Evolutionary conservation across 2,113 vertebrate species (phyloP), one percentile per base, ranked within the genome.

Genomic region (Albula goreensis): DNA sequence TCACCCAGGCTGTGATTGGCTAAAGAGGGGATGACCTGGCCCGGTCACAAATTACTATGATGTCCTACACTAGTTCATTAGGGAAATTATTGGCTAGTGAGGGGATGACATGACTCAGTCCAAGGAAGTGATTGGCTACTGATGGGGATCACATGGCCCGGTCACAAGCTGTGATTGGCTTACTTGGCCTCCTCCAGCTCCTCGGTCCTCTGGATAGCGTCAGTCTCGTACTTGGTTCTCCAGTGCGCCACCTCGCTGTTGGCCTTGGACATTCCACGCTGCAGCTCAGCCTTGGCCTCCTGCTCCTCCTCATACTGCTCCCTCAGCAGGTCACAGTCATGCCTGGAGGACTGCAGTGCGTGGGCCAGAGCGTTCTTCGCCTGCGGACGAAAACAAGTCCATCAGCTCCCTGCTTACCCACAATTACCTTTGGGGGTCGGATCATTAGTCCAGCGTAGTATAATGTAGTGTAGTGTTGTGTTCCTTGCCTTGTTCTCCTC

Each of bases 141-240:
- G 31, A 41, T 41, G 31, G 31, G 31, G 31, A n/a, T 41, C 31
- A 41, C 31, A 0, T 41, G 31, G 31, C 31, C 31, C 31, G 2
- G 15, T 19, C 2, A 19, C 15, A 19, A 19, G 1, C 4, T 19
- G 15, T 19, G 60, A 19, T 7, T 22, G 60, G 17, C 97, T 94
- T 90, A 99, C 98, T 99, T 99, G 89, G 98, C 97, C 89, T 99
- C 97, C 91, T 99, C 97, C 88, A 99, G 94, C 88, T 99, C 98
- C 92, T 99, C 97, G 0, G 97, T 99, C 91, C 97, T 97, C 91
- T 98, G 97, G 89, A 99, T 98, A 92, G 97, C 97, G 0, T 99
- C 97, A 0, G 97, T 98, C 93, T 98, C 97, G 0, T 99, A 99
- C 89, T 99, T 99, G 87, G 96, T 98, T 92, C 97, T 96, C 97